Base-by-base conservation (phyloP, 2,113 vertebrate genomes). In the Microcebus lehilahytsara region DNA sequence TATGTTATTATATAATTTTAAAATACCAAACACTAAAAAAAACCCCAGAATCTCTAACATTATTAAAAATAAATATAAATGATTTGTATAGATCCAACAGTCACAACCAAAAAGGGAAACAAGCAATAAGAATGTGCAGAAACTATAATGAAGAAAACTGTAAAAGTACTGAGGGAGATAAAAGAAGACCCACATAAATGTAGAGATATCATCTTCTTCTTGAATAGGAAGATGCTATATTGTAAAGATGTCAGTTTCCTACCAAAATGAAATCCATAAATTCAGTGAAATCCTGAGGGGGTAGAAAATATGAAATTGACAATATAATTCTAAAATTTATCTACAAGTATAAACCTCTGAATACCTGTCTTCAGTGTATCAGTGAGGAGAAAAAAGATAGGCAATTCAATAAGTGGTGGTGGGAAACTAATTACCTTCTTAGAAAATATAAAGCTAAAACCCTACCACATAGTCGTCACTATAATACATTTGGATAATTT, bases 221-320 rank as follows among this genome's bases (percentile, higher is more conserved):
- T 91, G 37, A 94, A 74, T 86, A 86, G 86, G 46, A 94, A 96
- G 64, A 27, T 25, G 75, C 25, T 64, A 34, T 46, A 89, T 40
- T 77, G 17, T 91, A 95, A 97, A 89, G 32, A 87, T 69, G 56
- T 89, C 78, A 60, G 69, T 80, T 86, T 89, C 89, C 69, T 93
- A 64, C 75, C 74, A 89, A 97, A 96, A 96, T 96, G 56, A 97
- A 96, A 96, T 67, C 58, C 90, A 87, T 92, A 97, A 95, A 90
- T 97, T 93, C 58, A 95, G 34, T 40, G 17, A 80, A 89, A 25
- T 87, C 46, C 51, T 20, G 27, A 78, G 32, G n/a, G 27, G 14
- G 34, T 83, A 2, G 69, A 87, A 97, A 96, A 79, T 89, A 89
- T 49, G 25, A 95, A 86, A 86, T 6, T 91, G 42, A 95, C 84